Percentiles rank a stretch among this genome's conserved stretches.
phyloP scores from a whole-genome alignment of 2,888 invertebrate species.

The Rhamnusium bicolor region DNA sequence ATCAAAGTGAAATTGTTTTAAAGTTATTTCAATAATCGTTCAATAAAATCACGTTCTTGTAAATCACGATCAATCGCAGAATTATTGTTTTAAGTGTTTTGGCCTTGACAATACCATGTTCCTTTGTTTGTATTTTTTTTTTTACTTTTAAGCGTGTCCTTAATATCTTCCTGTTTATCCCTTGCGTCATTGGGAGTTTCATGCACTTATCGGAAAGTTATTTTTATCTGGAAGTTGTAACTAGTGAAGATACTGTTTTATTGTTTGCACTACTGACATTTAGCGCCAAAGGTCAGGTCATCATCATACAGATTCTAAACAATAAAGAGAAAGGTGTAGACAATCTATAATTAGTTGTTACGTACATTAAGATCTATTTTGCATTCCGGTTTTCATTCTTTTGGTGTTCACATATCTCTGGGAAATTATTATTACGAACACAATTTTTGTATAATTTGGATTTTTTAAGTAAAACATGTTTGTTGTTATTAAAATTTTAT shows the following conservation, averaged over 20 bases:
- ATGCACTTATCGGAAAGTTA: conserved; percentile 22
- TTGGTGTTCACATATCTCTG: no score
- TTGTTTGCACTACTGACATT: conserved; percentile 41
- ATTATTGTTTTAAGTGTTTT: background rate
- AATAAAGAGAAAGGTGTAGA: conserved; percentile 35
- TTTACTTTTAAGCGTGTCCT: conserved; percentile 18
- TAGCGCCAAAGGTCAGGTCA: conserved; percentile 35
- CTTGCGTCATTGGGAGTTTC: background rate
- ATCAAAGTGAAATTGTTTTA: no score
- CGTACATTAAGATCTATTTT: background rate
- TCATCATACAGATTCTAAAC: conserved; percentile 31
- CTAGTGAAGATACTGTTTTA: conserved; percentile 31
- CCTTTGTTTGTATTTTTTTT: background rate
- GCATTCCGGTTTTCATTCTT: no score
- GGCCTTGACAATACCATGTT: background rate
- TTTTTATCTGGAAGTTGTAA: conserved; percentile 16
- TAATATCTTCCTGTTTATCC: conserved; percentile 6
- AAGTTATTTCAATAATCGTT: no score
- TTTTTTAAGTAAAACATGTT: no score
- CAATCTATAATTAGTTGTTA: conserved; percentile 29
- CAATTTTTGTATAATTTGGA: no score
- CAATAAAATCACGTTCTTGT: no score
- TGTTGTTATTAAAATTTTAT: no score
- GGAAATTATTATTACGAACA: no score
- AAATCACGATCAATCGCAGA: no score